These are phyloP conservation scores for Psilopogon haemacephalus DNA, from an alignment of 2,113 vertebrate species.

Conservation along the genomic window DNA sequence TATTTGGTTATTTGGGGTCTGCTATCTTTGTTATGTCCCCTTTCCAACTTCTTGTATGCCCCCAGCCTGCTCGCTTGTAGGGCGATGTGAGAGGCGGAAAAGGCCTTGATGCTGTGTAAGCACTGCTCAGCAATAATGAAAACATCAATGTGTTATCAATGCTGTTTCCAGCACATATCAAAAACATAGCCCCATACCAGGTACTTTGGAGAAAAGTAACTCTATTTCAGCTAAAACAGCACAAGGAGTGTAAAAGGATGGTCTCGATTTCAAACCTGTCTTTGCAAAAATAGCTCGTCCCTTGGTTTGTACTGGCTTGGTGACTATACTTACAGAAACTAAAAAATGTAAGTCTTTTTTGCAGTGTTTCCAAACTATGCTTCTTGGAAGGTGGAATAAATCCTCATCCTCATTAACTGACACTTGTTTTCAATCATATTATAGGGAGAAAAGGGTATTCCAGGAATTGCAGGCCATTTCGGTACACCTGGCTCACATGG, in stretches of 20 bases:
- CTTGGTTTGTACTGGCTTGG: not conserved
- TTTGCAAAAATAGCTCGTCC: not conserved
- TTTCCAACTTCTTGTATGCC: not conserved
- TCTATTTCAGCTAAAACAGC: not conserved
- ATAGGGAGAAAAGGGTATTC: constrained; percentile 85
- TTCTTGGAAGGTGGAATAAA: not conserved
- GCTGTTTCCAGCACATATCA: not conserved
- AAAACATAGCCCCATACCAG: not conserved
- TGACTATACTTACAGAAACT: not conserved
- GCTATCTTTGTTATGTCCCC: not conserved
- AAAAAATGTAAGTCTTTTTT: not conserved
- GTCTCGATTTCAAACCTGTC: not conserved
- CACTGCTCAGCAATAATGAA: rapidly evolving
- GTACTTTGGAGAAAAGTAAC: not conserved
- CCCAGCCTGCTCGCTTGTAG: not conserved
- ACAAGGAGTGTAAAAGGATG: not conserved
- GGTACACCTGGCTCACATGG: constrained; percentile 83
- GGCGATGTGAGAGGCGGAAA: not conserved
- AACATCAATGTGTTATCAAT: not conserved
- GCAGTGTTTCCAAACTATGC: not conserved
- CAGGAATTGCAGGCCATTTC: constrained; percentile 79
- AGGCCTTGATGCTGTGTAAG: not conserved
- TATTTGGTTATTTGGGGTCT: not conserved
- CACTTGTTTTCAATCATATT: not conserved
- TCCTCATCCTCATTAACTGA: not conserved